Base-by-base conservation (phyloP, 2,113 vertebrate genomes). In the Laterallus jamaicensis region DNA sequence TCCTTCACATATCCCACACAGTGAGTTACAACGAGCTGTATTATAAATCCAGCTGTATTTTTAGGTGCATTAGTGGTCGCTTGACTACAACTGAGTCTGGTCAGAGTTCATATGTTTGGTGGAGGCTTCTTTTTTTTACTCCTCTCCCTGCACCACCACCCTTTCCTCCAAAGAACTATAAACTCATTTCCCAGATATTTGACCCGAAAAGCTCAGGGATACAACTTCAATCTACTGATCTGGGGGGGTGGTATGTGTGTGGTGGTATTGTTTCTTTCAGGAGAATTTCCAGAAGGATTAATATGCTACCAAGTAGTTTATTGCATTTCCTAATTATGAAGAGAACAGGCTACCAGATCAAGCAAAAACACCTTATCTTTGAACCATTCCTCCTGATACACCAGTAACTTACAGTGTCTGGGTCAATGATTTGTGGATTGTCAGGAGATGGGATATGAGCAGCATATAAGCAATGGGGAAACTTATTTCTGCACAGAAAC, bases 1-100 rank as follows among this genome's bases (percentile, higher is more conserved):
- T 94, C 95, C 89, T 97, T 70, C 94, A 58, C 93, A 90, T 93
- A 96, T 94, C 95, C 88, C 85, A 82, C 63, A 70, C 84, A 93
- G 77, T 63, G 88, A 95, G 82, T 82, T 92, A 91, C 92, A 93
- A 77, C 28, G 2, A 73, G 75, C 59, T 84, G 86, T 35, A 83
- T 90, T 94, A 93, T 92, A 82, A 91, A 89, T 55, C 93, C 96
- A 96, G 91, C 94, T 96, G 96, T 93, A 88, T 96, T 97, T 97
- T 96, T 96, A 92, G 83, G 95, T 94, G 52, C 85, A 83, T 96
- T 90, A 94, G 68, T 42, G 12, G 80, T 86, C 31, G 89, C 95
- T 88, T 92, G 95, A 87, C 81, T 95, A 59, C 88, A 94, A 1
- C 44, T 82, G 88, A 90, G 60, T 40, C 83, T 68, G 49, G 62